Percentiles rank a stretch among this genome's conserved stretches.
These are phyloP conservation scores for Rhombomys opimus DNA, from an alignment of 2,113 vertebrate genomes.

Conservation along the genomic window DNA sequence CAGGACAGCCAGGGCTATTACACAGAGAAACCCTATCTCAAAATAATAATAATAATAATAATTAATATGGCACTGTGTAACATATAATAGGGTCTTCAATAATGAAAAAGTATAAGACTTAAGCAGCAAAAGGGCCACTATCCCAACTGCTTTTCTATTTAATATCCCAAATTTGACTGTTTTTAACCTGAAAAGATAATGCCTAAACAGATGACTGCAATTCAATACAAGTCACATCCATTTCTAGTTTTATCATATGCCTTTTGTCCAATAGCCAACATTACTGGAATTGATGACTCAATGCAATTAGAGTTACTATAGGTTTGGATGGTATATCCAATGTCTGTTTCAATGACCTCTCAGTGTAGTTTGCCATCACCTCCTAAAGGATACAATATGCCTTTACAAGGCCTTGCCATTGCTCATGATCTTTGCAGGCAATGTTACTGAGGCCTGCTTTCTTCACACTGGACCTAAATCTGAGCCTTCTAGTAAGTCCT, in stretches of 20 bases:
- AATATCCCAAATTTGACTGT: background rate
- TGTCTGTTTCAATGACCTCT: constrained; percentile 27
- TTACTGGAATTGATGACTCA: constrained; percentile 30
- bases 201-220: background rate
- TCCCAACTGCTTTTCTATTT: constrained; percentile 10
- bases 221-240: background rate
- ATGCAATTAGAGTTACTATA: constrained; percentile 25
- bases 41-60: no score
- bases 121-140: constrained; percentile 18
- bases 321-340: constrained; percentile 16
- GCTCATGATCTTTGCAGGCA: background rate
- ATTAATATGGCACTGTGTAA: constrained; percentile 35
- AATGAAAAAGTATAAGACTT: constrained; percentile 30
- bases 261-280: background rate
- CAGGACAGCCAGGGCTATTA: no score
- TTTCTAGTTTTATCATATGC: background rate
- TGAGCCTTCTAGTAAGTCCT: background rate
- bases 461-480: background rate
- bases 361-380: background rate
- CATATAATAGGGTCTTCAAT: constrained; percentile 43
- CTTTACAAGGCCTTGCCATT: constrained; percentile 4
- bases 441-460: constrained; percentile 32
- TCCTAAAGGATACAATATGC: background rate
- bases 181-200: constrained; percentile 50
- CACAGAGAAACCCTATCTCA: no score